A percentile compares a stretch with the other conserved stretches of the same genome.
These are phyloP conservation scores for Lobophora halterata DNA, from an alignment of 2,888 invertebrate genomes.

Conservation along the genomic window DNA sequence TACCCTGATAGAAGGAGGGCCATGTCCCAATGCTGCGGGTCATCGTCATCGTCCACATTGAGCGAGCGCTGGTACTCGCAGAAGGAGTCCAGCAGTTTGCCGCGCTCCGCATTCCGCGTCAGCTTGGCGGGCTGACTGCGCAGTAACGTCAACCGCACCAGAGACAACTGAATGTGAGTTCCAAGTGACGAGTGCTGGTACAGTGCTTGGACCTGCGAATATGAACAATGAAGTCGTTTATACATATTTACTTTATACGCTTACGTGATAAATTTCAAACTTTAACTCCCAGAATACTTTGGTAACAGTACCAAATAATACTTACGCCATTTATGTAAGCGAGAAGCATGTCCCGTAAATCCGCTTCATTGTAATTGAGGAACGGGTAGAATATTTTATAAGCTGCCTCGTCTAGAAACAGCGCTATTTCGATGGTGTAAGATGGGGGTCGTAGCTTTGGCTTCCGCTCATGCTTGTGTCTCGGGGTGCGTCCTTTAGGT, in stretches of 20 bases:
- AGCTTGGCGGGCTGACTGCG: constrained; percentile 82
- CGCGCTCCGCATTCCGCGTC: constrained; percentile 84
- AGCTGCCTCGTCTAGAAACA: constrained; percentile 88
- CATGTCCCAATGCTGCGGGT: constrained; percentile 91
- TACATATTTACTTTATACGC: too few relatives aligned
- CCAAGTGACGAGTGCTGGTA: constrained; percentile 88
- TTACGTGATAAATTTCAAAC: too few relatives aligned
- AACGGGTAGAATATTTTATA: constrained; percentile 86
- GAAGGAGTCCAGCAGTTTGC: constrained; percentile 85
- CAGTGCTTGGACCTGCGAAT: constrained; percentile 85
- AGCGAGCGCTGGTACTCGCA: constrained; percentile 85
- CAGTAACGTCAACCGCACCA: constrained; percentile 86
- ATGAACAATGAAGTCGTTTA: neutral
- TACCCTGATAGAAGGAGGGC: constrained; percentile 88
- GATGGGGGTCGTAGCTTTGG: constrained; percentile 51
- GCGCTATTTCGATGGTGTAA: constrained; percentile 85
- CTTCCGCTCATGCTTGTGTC: constrained; percentile 36
- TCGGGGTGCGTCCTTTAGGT: constrained; percentile 51
- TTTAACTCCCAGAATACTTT: too few relatives aligned
- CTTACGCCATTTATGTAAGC: constrained; percentile 89
- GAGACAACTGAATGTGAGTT: constrained; percentile 82
- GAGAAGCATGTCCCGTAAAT: constrained; percentile 87
- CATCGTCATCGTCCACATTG: constrained; percentile 84
- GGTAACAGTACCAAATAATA: too few relatives aligned
- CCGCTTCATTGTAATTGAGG: constrained; percentile 83